Base-by-base conservation (phyloP, 2,888 invertebrate genomes). In the Troilus luridus region DNA sequence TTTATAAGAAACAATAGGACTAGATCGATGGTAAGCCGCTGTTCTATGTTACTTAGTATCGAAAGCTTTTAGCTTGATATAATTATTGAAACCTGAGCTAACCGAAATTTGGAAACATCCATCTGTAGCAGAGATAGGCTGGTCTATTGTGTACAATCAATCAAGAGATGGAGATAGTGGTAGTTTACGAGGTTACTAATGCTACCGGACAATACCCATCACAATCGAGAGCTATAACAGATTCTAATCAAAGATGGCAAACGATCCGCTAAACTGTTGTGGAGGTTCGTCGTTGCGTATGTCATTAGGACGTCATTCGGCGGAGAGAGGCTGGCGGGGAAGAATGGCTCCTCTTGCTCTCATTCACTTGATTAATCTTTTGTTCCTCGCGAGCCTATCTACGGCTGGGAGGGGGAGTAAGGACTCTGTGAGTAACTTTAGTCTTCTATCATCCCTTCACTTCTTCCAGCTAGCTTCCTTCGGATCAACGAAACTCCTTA, bases 301-400 rank as follows among this genome's bases (percentile, higher is more conserved):
- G 41, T 77, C 41, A 77, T 77, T 77, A 41, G 72, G 10, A 41
- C 72, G 41, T 41, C 72, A 77, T 41, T 77, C 27, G 17, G 8
- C 41, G 7, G 72, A 17, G 9, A 7, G 8, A 0, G 14, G 27
- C 72, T 77, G 41, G 17, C 27, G 41, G 72, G 41, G 72, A 77
- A 77, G 72, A 77, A 77, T 77, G 72, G 72, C 72, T 17, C 17
- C 72, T 41, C 72, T 17, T 19, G 17, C 41, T 77, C 72, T 77
- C 72, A 27, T 77, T 41, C 72, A 41, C 27, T 77, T 77, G 72
- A 77, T 77, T 77, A 77, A 41, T 77, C 72, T 77, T 77, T 77
- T 77, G 72, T 77, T 77, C 41, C 72, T 77, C 17, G 72, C 41
- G 17, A 19, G 8, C 8, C 72, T 77, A 27, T 77, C 27, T 41